Conservation (phyloP, 2,113 vertebrate species). For the Cercocebus atys region DNA sequence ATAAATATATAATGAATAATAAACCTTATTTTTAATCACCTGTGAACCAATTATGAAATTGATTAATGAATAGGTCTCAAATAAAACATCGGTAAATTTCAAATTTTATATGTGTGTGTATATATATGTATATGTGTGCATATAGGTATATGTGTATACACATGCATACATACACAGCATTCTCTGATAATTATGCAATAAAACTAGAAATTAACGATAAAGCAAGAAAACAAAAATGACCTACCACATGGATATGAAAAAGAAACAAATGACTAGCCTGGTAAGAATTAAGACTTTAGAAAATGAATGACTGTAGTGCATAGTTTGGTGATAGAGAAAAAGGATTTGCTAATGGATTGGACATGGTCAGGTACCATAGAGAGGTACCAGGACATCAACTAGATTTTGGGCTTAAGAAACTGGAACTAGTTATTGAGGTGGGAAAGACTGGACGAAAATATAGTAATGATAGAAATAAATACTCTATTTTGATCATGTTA, state of each 20-base stretch:
- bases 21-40: neutral
- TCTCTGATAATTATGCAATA: neutral
- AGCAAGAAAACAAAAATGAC: neutral
- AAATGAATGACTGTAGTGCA: neutral
- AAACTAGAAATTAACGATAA: neutral
- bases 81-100: neutral
- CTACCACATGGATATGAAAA: neutral
- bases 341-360: neutral
- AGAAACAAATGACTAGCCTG: neutral
- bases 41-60: neutral
- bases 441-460: neutral
- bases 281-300: neutral
- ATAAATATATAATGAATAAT: neutral
- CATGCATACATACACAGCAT: neutral
- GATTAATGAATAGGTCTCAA: neutral
- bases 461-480: neutral
- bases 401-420: neutral
- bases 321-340: neutral
- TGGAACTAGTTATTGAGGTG: neutral
- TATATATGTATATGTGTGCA: too few species aligned
- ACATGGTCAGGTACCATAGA: neutral
- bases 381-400: neutral
- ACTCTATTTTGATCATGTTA: neutral
- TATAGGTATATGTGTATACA: neutral
- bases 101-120: neutral